These are phyloP conservation scores for Pseudococcus viburni DNA, from an alignment of 2,888 invertebrate species.

Conservation along the genomic window DNA sequence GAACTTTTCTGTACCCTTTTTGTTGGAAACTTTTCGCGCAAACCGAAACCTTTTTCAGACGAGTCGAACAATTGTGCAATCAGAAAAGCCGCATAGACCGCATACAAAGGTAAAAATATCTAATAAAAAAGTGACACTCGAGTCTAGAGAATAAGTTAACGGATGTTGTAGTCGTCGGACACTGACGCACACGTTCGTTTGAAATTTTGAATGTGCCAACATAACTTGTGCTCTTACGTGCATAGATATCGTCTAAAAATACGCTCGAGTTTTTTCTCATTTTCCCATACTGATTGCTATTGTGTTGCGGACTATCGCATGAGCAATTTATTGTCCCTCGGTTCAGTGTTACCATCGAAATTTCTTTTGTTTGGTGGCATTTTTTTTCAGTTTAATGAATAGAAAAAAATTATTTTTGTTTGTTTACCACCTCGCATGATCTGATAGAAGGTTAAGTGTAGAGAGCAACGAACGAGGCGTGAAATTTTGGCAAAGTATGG, in stretches of 20 bases:
- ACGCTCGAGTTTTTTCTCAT: slow-evolving; percentile 33
- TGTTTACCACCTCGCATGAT: slow-evolving; percentile 1
- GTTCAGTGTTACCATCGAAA: background rate
- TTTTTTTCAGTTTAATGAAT: slow-evolving; percentile 1
- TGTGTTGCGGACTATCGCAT: slow-evolving; percentile 8
- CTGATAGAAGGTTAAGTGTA: background rate
- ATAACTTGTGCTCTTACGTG: slow-evolving; percentile 44
- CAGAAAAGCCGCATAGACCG: slow-evolving; percentile 3
- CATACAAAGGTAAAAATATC: slow-evolving; percentile 33
- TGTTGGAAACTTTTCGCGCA: background rate
- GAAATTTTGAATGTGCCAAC: slow-evolving; percentile 60
- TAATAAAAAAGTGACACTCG: slow-evolving; percentile 12
- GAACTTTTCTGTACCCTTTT: background rate
- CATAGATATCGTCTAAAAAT: slow-evolving; percentile 55
- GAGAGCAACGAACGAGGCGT: slow-evolving; percentile 10
- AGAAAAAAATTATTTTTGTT: slow-evolving; percentile 1
- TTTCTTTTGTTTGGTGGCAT: slow-evolving; percentile 11
- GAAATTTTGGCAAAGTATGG: background rate
- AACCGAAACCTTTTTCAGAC: background rate
- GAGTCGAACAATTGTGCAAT: slow-evolving; percentile 17
- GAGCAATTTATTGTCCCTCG: slow-evolving; percentile 17
- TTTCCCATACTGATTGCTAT: slow-evolving; percentile 44
- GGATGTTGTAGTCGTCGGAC: slow-evolving; percentile 48
- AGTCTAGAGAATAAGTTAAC: background rate
- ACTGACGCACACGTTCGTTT: slow-evolving; percentile 50